Evolutionary conservation across 2,113 vertebrate species (phyloP), one percentile per base, ranked within the genome.

Genomic region (Ciconia maguari): DNA sequence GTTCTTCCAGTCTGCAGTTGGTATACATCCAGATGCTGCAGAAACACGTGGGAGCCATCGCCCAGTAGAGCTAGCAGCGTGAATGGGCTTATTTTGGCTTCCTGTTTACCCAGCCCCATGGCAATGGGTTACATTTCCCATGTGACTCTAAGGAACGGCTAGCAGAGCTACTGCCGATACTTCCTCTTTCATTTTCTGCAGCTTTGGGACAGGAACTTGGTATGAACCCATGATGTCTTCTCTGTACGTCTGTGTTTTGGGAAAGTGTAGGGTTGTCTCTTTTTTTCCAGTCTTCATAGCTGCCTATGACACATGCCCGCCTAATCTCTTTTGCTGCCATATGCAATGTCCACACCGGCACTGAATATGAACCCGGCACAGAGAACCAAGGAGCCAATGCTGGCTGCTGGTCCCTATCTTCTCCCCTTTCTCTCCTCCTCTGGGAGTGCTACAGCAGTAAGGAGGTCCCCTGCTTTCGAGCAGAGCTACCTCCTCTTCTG

Each of bases 101-200:
- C 84, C 61, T 83, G 54, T 57, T 96, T 85, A 54, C 49, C 87
- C 78, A 65, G 57, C 44, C 57, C 57, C 48, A 26, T 36, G 78
- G 74, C 78, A 90, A 29, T 38, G 62, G 49, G 90, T 41, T 65
- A 17, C 25, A 34, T 48, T 72, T 58, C 80, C 77, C 41, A 14
- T 21, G 54, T 72, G 81, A 65, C 78, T 70, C 32, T 20, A 57
- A 82, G 74, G 34, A 85, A 87, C 7, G 26, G 48, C 52, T 48
- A 57, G 34, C 65, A 89, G 77, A 93, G 57, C 44, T 93, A 24
- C 26, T 66, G 64, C 9, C 1, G 4, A 9, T 48, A 6, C 51
- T 84, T 92, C 89, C 81, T 49, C 57, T 91, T 90, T 72, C 76
- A 61, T 87, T 93, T 95, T 93, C 82, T 92, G 52, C 70, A 62